Base-by-base conservation (phyloP, 2,113 vertebrate genomes). In the Syngnathus floridae region DNA sequence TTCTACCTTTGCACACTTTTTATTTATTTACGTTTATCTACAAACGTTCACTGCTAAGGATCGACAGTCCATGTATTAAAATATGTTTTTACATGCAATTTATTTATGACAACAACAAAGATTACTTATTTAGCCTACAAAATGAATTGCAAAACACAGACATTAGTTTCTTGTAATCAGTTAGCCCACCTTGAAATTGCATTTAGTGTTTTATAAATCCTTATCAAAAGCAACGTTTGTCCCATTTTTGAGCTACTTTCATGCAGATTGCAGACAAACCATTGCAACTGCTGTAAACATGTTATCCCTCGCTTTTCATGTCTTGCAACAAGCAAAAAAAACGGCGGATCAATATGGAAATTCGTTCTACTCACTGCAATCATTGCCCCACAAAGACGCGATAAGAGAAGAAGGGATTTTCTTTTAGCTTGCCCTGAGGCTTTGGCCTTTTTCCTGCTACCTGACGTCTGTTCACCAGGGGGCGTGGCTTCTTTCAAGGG, bases 351-450 rank as follows among this genome's bases (percentile, higher is more conserved):
- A 68, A 69, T 79, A 86, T 88, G 85, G 67, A 85, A 87, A 88
- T 82, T 7, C 37, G 46, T 51, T 62, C 67, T 63, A 75, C 79
- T 51, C 19, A 10, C n/a, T 19, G 19, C n/a, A 21, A 49, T 49
- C 17, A 49, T n/a, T 72, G 78, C 67, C 67, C 81, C 75, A 79
- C 84, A 68, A 52, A 76, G 65, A 73, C 55, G 60, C 59, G 84
- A 89, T 88, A 88, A 89, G 84, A 54, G 1, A 14, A 46, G 73
- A 66, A 69, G 77, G 83, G 88, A 91, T 90, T 88, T 90, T 87
- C 85, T 71, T 57, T 13, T 38, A 74, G 77, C 62, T 73, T 46
- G 80, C 84, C 87, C 67, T 56, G 26, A 67, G 85, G 84, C 79
- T 73, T 83, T 88, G 80, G 86, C 85, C 77, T 64, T 67, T 19